These are phyloP conservation scores for Eupithecia tripunctaria DNA, from an alignment of 2,888 invertebrate genomes.

Conservation along the genomic window DNA sequence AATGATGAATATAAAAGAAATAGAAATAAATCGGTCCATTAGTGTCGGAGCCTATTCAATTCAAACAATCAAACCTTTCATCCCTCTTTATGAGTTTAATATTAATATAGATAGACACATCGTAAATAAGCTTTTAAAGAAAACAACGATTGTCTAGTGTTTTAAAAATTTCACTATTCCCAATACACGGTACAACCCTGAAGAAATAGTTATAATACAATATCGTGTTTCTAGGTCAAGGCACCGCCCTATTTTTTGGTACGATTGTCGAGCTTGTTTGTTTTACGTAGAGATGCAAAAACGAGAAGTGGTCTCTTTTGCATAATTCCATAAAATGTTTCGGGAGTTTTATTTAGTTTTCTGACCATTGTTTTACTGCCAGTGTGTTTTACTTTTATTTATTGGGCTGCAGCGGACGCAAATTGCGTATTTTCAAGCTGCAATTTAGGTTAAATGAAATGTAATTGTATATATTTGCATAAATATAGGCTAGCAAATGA, in stretches of 20 bases:
- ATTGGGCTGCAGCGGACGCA: background rate
- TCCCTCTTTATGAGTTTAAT: no score
- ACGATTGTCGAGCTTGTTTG: slow-evolving; percentile 47
- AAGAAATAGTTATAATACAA: slow-evolving; percentile 36
- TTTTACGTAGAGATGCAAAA: slow-evolving; percentile 26
- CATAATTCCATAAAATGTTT: slow-evolving; percentile 19
- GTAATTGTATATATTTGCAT: no score
- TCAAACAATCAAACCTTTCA: no score
- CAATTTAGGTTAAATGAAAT: background rate
- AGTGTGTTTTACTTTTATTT: slow-evolving; percentile 3
- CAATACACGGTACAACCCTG: slow-evolving; percentile 17
- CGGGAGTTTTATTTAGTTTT: background rate
- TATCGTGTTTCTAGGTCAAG: slow-evolving; percentile 43
- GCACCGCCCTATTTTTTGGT: slow-evolving; percentile 46
- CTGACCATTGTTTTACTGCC: background rate
- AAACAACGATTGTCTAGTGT: background rate
- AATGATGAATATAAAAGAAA: no score
- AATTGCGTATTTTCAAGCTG: background rate
- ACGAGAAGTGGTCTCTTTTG: slow-evolving; percentile 27
- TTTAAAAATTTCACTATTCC: background rate
- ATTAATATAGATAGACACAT: no score
- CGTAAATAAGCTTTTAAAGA: background rate
- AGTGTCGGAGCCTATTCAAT: no score
- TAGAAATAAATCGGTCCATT: no score
- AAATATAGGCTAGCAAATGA: no score